These are phyloP conservation scores for Vulpes ferrilata DNA, from an alignment of 2,113 vertebrate genomes.

Conservation along the genomic window DNA sequence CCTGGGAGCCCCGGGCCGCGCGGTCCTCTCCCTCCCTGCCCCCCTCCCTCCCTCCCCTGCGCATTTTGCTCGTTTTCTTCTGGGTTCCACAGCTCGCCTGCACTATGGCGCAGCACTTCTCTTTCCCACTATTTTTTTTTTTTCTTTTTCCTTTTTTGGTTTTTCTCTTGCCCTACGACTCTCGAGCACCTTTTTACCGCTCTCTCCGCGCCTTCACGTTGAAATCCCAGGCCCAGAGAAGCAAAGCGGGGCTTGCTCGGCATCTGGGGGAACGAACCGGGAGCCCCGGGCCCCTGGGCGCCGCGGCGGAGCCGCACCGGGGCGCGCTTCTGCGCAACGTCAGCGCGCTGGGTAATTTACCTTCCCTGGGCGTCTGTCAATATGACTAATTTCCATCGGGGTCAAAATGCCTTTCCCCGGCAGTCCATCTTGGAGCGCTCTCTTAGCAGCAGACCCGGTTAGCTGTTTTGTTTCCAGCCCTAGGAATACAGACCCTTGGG, in stretches of 20 bases:
- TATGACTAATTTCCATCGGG: constrained; percentile 85
- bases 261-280: constrained; percentile 58
- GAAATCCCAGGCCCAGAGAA: constrained; percentile 77
- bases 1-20: constrained; percentile 81
- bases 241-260: constrained; percentile 52
- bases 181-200: background rate
- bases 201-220: constrained; percentile 18
- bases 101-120: background rate
- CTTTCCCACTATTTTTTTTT: background rate
- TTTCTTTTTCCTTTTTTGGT: too few relatives aligned
- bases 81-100: background rate
- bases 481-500: constrained; percentile 74
- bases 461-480: constrained; percentile 80
- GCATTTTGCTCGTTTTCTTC: background rate
- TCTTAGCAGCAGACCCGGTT: constrained; percentile 67
- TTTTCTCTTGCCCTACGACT: background rate
- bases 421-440: constrained; percentile 82
- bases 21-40: constrained; percentile 72
- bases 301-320: constrained; percentile 18
- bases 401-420: constrained; percentile 85
- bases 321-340: constrained; percentile 73
- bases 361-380: constrained; percentile 86
- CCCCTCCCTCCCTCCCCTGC: background rate
- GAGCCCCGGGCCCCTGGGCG: constrained; percentile 65
- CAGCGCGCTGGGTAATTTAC: constrained; percentile 80